These are phyloP conservation scores for Bubo blakistoni DNA, from an alignment of 2,113 vertebrate species.

Conservation along the genomic window DNA sequence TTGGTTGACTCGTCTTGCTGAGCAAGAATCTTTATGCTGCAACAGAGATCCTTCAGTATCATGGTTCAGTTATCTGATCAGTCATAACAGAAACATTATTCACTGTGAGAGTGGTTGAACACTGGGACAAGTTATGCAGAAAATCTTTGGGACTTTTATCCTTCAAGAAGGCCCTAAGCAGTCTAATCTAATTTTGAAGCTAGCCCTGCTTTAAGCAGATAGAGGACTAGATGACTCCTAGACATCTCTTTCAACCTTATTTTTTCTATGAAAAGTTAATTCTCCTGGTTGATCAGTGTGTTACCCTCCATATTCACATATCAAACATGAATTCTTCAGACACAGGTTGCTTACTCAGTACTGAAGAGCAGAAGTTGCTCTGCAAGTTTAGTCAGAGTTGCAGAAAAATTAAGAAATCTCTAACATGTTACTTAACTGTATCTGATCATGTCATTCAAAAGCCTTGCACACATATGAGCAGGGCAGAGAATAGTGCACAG, in stretches of 20 bases:
- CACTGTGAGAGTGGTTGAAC: neutral
- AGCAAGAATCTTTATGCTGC: neutral
- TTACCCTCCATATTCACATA: neutral
- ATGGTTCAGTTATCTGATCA: neutral
- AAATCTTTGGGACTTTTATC: neutral
- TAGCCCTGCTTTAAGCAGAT: neutral
- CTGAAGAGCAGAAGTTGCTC: neutral
- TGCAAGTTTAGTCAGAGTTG: neutral
- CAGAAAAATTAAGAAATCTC: neutral
- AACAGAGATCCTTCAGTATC: neutral
- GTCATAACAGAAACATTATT: neutral
- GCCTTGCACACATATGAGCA: neutral
- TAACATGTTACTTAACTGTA: neutral
- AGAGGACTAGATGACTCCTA: neutral
- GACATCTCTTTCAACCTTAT: neutral
- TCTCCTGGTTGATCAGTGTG: neutral
- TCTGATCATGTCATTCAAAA: neutral
- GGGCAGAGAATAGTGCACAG: neutral
- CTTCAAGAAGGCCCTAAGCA: neutral
- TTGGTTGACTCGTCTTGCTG: neutral
- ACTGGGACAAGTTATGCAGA: neutral
- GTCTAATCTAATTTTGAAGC: neutral
- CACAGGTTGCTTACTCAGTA: neutral
- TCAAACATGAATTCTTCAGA: neutral
- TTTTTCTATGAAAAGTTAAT: neutral